Base-by-base conservation (phyloP, 2,888 invertebrate species). In the Elegia similella region DNA sequence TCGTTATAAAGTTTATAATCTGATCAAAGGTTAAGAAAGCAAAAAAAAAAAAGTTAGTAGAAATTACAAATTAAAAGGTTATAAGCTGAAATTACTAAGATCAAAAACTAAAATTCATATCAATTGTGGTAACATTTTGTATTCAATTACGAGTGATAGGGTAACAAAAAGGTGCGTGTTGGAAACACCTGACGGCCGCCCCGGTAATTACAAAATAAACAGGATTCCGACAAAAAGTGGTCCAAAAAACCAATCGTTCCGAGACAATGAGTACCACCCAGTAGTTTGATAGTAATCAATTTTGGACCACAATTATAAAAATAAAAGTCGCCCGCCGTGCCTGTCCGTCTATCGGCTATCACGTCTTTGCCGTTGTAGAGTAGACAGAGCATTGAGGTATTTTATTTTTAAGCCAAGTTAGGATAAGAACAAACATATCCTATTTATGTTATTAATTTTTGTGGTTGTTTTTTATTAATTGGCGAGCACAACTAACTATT, bases 211-310 rank as follows among this genome's bases (percentile, higher is more conserved):
- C 57, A 55, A 52, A 59, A 59, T 50, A 57, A 62, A 61, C 60
- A 54, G 44, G 47, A 16, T 60, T 42, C 29, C 57, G 57, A 60
- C 50, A 60, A 61, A 61, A 61, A 59, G n/a, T 30, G 30, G 42
- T 34, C 10, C 17, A 61, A 55, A 23, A 61, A 58, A 58, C 13
- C 58, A 60, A 58, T 59, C 52, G 53, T n/a, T 29, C 32, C 38
- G 32, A 57, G 50, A 59, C 56, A 61, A 58, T 56, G 59, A 63
- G 61, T 60, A 38, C 63, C 65, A 59, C 61, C 68, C 68, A 63
- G 62, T 60, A 55, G 68, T 62, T 57, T 56, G 67, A 68, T 73
- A 69, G 68, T 73, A 71, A 82, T 75, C 75, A 72, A 72, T 74
- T 73, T 64, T 56, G 60, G 63, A 62, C 59, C 55, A 56, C 64